A percentile compares a stretch with the other conserved stretches of the same genome.
phyloP scores from a whole-genome alignment of 2,888 invertebrate genomes.

The Pterostichus niger region DNA sequence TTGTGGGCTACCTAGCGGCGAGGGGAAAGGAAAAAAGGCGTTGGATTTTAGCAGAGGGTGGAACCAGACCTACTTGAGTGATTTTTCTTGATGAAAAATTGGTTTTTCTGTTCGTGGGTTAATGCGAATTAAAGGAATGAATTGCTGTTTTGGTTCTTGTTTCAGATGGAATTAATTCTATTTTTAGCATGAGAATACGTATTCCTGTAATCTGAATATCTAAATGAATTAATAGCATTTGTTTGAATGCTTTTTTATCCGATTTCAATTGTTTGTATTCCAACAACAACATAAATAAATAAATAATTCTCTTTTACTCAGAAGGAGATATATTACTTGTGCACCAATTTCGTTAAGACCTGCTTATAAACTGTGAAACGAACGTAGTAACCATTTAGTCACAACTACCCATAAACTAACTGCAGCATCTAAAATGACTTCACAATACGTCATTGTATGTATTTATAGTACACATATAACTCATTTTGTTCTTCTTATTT shows the following conservation, averaged over 20 bases:
- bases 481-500: no score
- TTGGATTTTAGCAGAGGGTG: conserved; percentile 14
- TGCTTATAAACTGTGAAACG: no score
- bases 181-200: background rate
- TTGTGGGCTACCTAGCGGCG: background rate
- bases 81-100: conserved; percentile 53
- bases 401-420: no score
- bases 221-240: conserved; percentile 4
- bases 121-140: conserved; percentile 30
- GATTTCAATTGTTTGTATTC: no score
- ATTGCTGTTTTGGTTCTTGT: conserved; percentile 10
- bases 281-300: no score
- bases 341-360: no score
- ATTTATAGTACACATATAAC: no score
- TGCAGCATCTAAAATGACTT: no score
- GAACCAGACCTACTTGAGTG: conserved; percentile 5
- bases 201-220: conserved; percentile 5
- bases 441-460: no score
- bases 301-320: no score
- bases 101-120: conserved; percentile 24
- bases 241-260: background rate
- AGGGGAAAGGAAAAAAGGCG: background rate
- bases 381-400: no score
- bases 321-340: no score
- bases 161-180: conserved; percentile 2